Base-by-base conservation (phyloP, 1,140 invertebrate species). In the Nasonia longicornis region DNA sequence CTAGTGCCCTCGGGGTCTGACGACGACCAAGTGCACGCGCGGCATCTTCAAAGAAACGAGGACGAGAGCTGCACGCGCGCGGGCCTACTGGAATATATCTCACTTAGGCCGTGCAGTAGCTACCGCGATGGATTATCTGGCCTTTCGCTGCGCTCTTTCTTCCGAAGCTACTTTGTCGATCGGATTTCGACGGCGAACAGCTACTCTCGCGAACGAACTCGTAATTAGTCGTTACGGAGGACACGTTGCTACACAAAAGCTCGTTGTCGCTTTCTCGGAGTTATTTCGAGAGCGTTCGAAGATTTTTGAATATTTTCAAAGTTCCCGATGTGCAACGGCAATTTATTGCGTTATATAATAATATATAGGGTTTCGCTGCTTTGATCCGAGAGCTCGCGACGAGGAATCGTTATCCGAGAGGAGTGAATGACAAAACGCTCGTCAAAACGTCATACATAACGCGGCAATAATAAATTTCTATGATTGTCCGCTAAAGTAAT, bases 21-120 rank as follows among this genome's bases (percentile, higher is more conserved):
- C 52, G 52, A 7, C 45, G 45, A 48, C 45, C 45, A 48, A 48
- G 45, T 48, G 45, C 45, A 48, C 67, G 67, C 16, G 45, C 22
- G 77, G 69, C 48, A 63, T 79, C 77, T 63, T 79, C 77, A 79
- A 79, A 79, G 69, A 31, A 58, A 22, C 22, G 42, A 71, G 31
- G 69, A 42, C 64, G 64, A 67, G 64, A 38, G 35, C 35, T 20
- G 69, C 69, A 58, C 52, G 52, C 14, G 52, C 20, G 58, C 16
- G 26, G 2, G 35, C 64, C 76, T 71, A 63, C 69, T 52, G 76
- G 76, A 70, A 72, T 63, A 72, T 79, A 48, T 79, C 69, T 79
- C 48, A 79, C 77, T 72, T 63, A 58, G 2, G 7, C 16, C 22
- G 20, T 16, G 3, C n/a, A 58, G 20, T 58, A 58, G 52, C 52